Conservation (phyloP, 2,113 vertebrate genomes). For the Phaetusa simplex region DNA sequence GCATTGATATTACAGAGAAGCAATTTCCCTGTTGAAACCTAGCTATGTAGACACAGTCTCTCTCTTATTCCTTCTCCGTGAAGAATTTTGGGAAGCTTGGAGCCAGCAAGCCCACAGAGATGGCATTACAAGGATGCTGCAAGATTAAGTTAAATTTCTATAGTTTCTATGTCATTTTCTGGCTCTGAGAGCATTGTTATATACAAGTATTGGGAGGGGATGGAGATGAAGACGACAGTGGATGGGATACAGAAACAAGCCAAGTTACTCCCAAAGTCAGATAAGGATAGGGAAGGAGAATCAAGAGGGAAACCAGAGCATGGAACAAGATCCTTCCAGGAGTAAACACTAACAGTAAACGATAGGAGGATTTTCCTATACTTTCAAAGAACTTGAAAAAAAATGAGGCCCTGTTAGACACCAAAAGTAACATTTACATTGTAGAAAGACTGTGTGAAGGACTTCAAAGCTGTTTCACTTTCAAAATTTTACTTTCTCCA, state of each 20-base stretch:
- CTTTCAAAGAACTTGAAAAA: background rate
- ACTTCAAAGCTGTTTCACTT: background rate
- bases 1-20: background rate
- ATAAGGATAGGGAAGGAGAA: background rate
- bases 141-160: background rate
- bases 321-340: background rate
- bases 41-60: no score
- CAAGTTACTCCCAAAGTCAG: background rate
- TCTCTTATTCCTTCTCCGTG: background rate
- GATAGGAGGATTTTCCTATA: background rate
- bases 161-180: background rate
- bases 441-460: background rate
- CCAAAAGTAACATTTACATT: background rate
- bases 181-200: background rate
- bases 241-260: background rate
- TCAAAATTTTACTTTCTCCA: background rate
- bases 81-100: background rate
- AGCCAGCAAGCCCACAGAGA: background rate
- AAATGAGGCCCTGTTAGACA: background rate
- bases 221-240: background rate
- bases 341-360: background rate
- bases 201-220: no score
- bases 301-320: background rate
- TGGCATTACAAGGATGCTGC: background rate
- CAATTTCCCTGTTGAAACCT: background rate